Evolutionary conservation across 2,113 vertebrate genomes (phyloP).

Genomic region (Myanophis thanlyinensis): DNA sequence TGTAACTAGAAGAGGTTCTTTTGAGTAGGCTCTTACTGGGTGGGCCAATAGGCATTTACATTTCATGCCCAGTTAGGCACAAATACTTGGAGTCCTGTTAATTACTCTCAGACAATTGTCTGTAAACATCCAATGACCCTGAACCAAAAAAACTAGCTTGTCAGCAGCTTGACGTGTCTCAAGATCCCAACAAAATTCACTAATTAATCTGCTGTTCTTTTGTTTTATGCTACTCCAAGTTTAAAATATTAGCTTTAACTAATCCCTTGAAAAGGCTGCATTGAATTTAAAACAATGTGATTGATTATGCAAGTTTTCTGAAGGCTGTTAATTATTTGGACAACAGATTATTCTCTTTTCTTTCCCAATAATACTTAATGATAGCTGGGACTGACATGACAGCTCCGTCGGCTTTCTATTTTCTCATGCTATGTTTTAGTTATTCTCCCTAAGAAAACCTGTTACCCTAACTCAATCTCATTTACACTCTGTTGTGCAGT

Average conservation of each 20-base stretch:
- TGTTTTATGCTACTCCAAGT: slow-evolving; percentile 54
- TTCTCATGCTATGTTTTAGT: not conserved
- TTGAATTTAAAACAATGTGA: slow-evolving; percentile 63
- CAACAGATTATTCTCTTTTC: slow-evolving; percentile 3
- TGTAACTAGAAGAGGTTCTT: not conserved
- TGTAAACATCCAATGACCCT: slow-evolving; percentile 52
- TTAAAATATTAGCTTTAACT: slow-evolving; percentile 62
- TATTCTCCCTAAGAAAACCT: not conserved
- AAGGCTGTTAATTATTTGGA: slow-evolving; percentile 55
- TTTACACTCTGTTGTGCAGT: not conserved
- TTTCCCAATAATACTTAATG: not conserved
- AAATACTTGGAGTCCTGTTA: slow-evolving; percentile 58
- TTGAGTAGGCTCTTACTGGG: slow-evolving; percentile 41
- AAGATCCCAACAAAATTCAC: slow-evolving; percentile 52
- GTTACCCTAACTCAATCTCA: not conserved
- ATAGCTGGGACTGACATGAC: not conserved
- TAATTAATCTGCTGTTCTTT: slow-evolving; percentile 64
- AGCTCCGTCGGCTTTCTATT: not conserved
- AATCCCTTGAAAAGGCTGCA: slow-evolving; percentile 66
- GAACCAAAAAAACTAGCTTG: slow-evolving; percentile 48
- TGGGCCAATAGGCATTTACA: slow-evolving; percentile 33
- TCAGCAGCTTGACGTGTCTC: slow-evolving; percentile 25
- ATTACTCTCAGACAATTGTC: slow-evolving; percentile 51
- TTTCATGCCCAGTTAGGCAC: slow-evolving; percentile 63
- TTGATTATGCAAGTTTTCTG: slow-evolving; percentile 48